phyloP scores from a whole-genome alignment of 2,113 vertebrate genomes.

The Prunella himalayana region DNA sequence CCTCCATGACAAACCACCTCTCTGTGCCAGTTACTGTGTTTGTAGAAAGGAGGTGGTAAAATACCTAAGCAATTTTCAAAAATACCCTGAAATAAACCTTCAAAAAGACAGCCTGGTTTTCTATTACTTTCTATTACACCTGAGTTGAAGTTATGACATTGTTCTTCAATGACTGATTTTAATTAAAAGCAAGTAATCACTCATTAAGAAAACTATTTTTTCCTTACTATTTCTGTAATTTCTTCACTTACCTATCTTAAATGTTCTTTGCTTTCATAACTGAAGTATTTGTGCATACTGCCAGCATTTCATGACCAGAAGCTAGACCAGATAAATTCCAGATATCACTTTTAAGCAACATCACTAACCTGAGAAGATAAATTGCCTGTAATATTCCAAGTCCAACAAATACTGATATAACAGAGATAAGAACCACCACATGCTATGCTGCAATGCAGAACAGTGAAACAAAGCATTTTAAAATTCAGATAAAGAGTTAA shows the following conservation, averaged over 20 bases:
- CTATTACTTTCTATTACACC: background rate
- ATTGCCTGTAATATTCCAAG: background rate
- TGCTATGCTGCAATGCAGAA: background rate
- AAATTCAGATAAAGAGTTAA: background rate
- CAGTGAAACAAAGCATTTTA: background rate
- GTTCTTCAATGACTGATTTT: background rate
- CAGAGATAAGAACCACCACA: background rate
- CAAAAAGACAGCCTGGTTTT: background rate
- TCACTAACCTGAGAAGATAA: background rate
- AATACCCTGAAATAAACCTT: background rate
- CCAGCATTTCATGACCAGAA: background rate
- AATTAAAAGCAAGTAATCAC: background rate
- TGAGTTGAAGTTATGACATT: background rate
- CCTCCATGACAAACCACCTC: accelerated
- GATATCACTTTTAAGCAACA: background rate
- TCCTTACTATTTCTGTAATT: background rate
- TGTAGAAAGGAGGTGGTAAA: background rate
- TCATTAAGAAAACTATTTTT: background rate
- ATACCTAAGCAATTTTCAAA: background rate
- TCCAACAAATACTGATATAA: background rate
- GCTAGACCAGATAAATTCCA: background rate
- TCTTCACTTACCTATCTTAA: background rate
- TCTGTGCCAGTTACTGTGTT: background rate
- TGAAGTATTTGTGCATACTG: background rate
- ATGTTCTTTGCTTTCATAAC: background rate